Evolutionary conservation across 2,797 vertebrate genomes (phyloP).

Genomic region (Fratercula arctica): DNA sequence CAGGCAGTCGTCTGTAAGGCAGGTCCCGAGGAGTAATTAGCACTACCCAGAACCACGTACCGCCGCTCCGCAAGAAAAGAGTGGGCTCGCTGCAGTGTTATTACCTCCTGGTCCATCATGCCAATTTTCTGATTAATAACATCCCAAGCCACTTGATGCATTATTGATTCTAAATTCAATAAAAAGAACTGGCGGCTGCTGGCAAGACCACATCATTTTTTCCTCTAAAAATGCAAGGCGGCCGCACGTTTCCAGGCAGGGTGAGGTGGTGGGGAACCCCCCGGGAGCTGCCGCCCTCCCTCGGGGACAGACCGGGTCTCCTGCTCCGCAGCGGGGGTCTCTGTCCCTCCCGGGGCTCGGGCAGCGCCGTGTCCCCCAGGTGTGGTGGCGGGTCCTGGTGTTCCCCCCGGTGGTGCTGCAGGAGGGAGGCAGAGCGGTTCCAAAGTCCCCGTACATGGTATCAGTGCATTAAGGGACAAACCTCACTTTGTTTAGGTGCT

Average conservation of each 20-base stretch:
- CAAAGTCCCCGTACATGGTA: rapidly evolving
- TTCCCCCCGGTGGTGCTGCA: neutral
- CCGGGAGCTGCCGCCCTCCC: neutral
- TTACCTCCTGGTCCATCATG: neutral
- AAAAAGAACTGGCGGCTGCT: conserved; percentile 30
- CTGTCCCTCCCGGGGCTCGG: neutral
- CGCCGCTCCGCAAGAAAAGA: neutral
- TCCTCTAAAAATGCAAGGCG: neutral
- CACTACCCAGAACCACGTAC: neutral
- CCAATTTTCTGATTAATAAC: conserved; percentile 67
- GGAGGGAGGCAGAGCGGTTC: neutral
- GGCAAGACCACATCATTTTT: neutral
- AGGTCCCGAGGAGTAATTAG: neutral
- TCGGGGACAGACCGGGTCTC: neutral
- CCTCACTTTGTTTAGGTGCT: neutral
- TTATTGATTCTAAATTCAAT: conserved; percentile 64
- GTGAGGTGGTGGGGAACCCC: neutral
- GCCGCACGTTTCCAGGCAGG: neutral
- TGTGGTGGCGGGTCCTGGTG: neutral
- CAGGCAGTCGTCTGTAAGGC: neutral
- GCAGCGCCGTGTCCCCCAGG: rapidly evolving
- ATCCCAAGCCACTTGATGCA: conserved; percentile 64
- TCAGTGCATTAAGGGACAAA: neutral
- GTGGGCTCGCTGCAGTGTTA: neutral
- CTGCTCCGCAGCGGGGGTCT: too few relatives aligned